Base-by-base conservation (phyloP, 23 tunicate species). In the Ascidia mentula region DNA sequence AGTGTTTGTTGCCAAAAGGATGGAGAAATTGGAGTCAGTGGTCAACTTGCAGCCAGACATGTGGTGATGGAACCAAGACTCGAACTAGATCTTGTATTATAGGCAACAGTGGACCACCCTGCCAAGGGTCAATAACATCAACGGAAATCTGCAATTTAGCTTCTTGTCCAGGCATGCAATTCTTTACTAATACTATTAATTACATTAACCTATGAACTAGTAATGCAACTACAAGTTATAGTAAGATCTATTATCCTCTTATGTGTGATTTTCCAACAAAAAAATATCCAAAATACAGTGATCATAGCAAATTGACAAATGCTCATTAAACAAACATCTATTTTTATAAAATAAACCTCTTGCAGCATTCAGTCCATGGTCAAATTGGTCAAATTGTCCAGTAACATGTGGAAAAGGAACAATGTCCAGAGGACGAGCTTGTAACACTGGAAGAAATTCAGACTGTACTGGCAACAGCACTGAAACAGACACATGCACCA, bases 331-430 rank as follows among this genome's bases (percentile, higher is more conserved):
- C n/a, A n/a, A n/a, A n/a, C n/a, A n/a, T n/a, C n/a, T n/a, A n/a
- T n/a, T n/a, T n/a, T n/a, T n/a, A n/a, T n/a, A n/a, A n/a, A n/a
- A n/a, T n/a, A n/a, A n/a, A n/a, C n/a, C n/a, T 53, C 1, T 53
- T 53, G 22, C 13, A 53, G 65, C 65, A 6, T 53, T 53, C 65
- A 53, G 65, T 9, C 65, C 65, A 28, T 89, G 89, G 89, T 60
- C 69, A 7, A 20, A 78, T 28, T 81, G 85, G 86, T 73, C 84
- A 20, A 37, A 37, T 6, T 89, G 95, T 59, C n/a, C 34, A 18
- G 72, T 22, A 30, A 74, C 82, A 0, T 89, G 95, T 59, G 95
- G 85, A 20, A 71, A 69, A 30, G 95, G 95, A 1, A 35, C 6
- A 18, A 76, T 35, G 9, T 40, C 37, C 8, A 35, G 84, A 46